Percentiles rank a stretch among this genome's conserved stretches.
phyloP scores from a whole-genome alignment of 2,797 vertebrate species.

The Platalea minor region DNA sequence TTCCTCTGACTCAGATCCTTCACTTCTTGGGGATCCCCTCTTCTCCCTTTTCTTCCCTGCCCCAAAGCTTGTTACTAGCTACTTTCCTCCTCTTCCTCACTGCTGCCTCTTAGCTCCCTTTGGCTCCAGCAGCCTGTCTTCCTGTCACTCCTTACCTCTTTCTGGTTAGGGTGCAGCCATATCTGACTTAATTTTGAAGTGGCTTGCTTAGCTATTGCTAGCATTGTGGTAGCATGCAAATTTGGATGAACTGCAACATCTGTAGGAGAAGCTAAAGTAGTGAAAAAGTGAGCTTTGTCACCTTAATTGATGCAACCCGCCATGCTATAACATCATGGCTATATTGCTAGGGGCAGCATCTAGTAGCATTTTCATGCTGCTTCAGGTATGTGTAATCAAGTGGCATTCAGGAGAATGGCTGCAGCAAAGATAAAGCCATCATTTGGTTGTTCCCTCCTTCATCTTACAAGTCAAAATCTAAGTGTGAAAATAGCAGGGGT shows the following conservation, averaged over 20 bases:
- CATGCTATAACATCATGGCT: neutral
- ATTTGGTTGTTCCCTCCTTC: neutral
- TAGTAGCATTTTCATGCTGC: neutral
- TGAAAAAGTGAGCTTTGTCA: neutral
- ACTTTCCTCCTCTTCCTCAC: neutral
- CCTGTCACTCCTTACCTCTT: neutral
- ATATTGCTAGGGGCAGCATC: accelerated
- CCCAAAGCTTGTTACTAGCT: neutral
- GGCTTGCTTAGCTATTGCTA: neutral
- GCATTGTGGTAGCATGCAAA: neutral
- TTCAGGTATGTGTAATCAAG: neutral
- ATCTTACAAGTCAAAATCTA: neutral
- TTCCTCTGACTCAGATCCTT: neutral
- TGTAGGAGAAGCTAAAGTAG: neutral
- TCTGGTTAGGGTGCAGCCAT: neutral
- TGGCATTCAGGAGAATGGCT: neutral
- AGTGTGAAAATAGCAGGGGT: neutral
- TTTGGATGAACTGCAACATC: neutral
- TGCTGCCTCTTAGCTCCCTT: neutral
- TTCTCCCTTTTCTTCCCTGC: neutral
- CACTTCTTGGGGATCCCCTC: neutral
- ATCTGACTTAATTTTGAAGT: neutral
- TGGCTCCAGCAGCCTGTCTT: neutral
- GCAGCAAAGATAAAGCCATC: neutral
- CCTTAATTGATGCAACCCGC: neutral